Percentiles rank a stretch among this genome's conserved stretches.
These are phyloP conservation scores for Muricea muricata DNA, from an alignment of 92 coral and sea anemone species.

Conservation along the genomic window DNA sequence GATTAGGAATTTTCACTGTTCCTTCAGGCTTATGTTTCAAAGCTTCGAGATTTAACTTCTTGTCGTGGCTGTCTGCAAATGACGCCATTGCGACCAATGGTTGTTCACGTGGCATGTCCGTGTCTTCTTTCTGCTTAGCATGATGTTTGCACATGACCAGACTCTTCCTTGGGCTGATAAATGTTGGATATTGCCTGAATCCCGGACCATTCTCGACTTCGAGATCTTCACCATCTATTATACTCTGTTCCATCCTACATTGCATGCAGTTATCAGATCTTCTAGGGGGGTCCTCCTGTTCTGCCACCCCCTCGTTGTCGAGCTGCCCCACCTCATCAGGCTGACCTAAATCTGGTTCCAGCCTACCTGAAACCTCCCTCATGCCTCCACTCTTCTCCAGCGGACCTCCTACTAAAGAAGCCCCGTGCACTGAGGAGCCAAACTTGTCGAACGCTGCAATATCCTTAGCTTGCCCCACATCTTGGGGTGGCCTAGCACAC, in stretches of 20 bases:
- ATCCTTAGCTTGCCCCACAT: background rate
- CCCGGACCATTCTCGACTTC: background rate
- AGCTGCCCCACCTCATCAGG: background rate
- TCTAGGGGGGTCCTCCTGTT: background rate
- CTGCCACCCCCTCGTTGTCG: background rate
- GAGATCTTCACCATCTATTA: conserved; percentile 6
- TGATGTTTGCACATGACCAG: conserved; percentile 43
- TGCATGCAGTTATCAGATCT: conserved; percentile 4
- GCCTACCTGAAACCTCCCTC: background rate
- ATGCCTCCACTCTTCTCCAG: background rate
- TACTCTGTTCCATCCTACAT: conserved; percentile 27
- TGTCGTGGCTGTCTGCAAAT: background rate
- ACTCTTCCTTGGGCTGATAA: conserved; percentile 44
- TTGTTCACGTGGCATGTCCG: background rate
- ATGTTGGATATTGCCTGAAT: conserved; percentile 31
- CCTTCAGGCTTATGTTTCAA: background rate
- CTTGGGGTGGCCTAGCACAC: background rate
- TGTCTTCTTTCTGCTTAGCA: conserved; percentile 9
- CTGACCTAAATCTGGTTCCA: background rate
- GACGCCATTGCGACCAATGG: background rate
- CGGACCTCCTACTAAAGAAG: background rate
- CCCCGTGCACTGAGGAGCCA: background rate
- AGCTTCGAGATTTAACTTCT: background rate
- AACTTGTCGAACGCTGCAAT: background rate
- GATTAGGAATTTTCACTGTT: background rate